A percentile compares a stretch with the other conserved stretches of the same genome.
These are phyloP conservation scores for Fundulus diaphanus DNA, from an alignment of 2,797 vertebrate species.

Conservation along the genomic window DNA sequence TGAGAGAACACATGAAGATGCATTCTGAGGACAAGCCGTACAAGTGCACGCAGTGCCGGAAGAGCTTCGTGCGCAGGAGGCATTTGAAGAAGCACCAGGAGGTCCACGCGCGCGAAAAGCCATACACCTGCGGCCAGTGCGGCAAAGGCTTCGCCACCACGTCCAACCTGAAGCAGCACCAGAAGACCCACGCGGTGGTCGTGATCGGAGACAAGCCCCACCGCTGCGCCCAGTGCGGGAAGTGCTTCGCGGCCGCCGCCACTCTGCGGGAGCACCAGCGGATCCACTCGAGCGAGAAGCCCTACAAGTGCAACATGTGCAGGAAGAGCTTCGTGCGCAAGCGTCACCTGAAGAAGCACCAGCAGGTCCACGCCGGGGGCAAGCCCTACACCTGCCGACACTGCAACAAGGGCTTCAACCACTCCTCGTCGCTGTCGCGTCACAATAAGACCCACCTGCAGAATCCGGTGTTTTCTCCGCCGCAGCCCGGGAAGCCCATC, in stretches of 20 bases:
- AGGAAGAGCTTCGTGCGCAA: conserved; percentile 86
- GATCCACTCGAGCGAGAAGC: conserved; percentile 85
- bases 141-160: conserved; percentile 84
- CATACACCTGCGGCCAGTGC: conserved; percentile 83
- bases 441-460: conserved; percentile 85
- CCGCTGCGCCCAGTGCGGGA: conserved; percentile 82
- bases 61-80: conserved; percentile 84
- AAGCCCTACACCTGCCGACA: conserved; percentile 86
- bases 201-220: conserved; percentile 82
- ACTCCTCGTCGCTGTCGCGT: conserved; percentile 84
- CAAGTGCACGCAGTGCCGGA: conserved; percentile 85
- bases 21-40: conserved; percentile 87
- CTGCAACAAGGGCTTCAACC: conserved; percentile 86
- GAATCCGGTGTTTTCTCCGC: conserved; percentile 78
- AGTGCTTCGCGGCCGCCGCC: conserved; percentile 82
- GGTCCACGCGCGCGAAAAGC: conserved; percentile 84
- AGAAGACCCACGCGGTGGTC: conserved; percentile 79
- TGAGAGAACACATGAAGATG: conserved; percentile 88
- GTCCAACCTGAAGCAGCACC: conserved; percentile 86
- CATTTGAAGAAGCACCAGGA: conserved; percentile 87
- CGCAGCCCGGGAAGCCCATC: conserved; percentile 76
- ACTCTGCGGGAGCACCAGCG: conserved; percentile 85
- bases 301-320: conserved; percentile 87
- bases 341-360: conserved; percentile 86
- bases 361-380: conserved; percentile 84